Base-by-base conservation (phyloP, 2,888 invertebrate species). In the Andrena fulva region DNA sequence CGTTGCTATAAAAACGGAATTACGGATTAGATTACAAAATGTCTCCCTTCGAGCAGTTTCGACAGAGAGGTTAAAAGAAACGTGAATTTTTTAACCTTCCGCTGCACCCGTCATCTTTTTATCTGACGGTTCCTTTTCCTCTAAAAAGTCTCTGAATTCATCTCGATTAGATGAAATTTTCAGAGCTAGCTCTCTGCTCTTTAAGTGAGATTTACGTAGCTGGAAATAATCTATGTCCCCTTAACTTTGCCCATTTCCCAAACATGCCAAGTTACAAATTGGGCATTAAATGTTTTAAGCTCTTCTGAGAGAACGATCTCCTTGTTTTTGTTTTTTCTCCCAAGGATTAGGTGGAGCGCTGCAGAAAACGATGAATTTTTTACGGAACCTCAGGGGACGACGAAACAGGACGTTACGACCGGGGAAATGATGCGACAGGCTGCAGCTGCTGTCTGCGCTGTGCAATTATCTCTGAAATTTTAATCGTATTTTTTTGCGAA, bases 341-440 rank as follows among this genome's bases (percentile, higher is more conserved):
- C n/a, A 29, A 66, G 31, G n/a, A 66, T 31, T 12, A 16, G 4
- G 16, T 7, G 48, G 29, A 66, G 42, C 16, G 4, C 2, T 20
- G 27, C 29, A 66, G 20, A 16, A 27, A 29, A 5, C 29, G 35
- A 20, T 56, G 35, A 56, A 73, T 73, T 5, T 64, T 73, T 66
- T 20, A 71, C 6, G 52, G 24, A 12, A 2, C 12, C 20, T 29
- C 0, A 0, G 27, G 20, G 52, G 35, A 24, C 12, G 10, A 4
- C 6, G 6, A 20, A 62, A 29, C 33, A 31, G 52, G 7, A 12
- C 16, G 29, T 70, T 29, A 3, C 16, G 35, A 3, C 52, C 8
- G 24, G 42, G 6, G 3, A 6, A 62, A 70, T 52, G 16, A 75
- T 8, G 24, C 20, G 20, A 50, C 16, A 8, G 24, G n/a, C 4